These are phyloP conservation scores for Scaptodrosophila latifasciaeformis DNA, from an alignment of 2,888 invertebrate genomes.

Conservation along the genomic window DNA sequence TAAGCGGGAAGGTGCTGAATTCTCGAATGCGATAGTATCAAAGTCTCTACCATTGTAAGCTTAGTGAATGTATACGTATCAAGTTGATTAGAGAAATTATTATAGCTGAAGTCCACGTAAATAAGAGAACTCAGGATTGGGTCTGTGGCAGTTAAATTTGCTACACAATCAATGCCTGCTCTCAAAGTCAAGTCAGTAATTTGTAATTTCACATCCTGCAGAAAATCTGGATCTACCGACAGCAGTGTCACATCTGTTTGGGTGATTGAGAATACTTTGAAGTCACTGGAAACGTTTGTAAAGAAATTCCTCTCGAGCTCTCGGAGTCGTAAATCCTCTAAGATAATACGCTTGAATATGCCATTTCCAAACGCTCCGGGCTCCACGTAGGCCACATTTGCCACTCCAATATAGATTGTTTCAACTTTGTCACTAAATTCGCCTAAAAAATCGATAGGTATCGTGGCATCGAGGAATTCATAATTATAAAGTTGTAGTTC, in stretches of 20 bases:
- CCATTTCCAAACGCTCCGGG: constrained; percentile 55
- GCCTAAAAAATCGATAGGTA: constrained; percentile 56
- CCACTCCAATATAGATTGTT: constrained; percentile 44
- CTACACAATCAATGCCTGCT: constrained; percentile 41
- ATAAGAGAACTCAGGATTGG: constrained; percentile 47
- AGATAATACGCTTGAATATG: constrained; percentile 37
- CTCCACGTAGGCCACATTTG: constrained; percentile 45
- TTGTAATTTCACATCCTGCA: constrained; percentile 53
- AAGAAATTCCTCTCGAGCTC: constrained; percentile 46
- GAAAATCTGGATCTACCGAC: constrained; percentile 40
- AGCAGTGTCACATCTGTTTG: constrained; percentile 38
- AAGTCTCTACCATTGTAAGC: constrained; percentile 53
- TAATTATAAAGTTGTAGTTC: constrained; percentile 60
- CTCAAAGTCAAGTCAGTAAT: constrained; percentile 50
- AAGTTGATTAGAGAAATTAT: constrained; percentile 47
- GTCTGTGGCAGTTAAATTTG: constrained; percentile 48
- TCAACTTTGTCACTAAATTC: constrained; percentile 33
- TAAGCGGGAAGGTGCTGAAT: constrained; percentile 48
- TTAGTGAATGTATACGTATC: constrained; percentile 39
- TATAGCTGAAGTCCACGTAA: constrained; percentile 57
- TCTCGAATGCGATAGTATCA: constrained; percentile 55
- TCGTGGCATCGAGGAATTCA: constrained; percentile 35
- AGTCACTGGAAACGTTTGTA: constrained; percentile 22
- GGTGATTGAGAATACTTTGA: constrained; percentile 42
- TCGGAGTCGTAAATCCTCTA: constrained; percentile 50